Percentiles rank a stretch among this genome's conserved stretches.
Evolutionary conservation across 1,140 invertebrate genomes (phyloP).

Genomic region (Heliconius hermathena): DNA sequence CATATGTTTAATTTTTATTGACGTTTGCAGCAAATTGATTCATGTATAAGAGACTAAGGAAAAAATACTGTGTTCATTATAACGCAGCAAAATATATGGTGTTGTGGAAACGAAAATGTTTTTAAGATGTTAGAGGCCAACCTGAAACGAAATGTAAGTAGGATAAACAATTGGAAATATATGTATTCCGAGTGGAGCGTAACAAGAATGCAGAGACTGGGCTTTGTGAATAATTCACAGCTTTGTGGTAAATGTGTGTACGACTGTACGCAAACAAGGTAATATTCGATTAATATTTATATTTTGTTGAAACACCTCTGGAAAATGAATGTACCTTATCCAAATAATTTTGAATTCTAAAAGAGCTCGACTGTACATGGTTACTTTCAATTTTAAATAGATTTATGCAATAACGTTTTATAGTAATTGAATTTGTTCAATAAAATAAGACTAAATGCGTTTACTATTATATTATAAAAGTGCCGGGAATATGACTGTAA

Average conservation of each 20-base stretch:
- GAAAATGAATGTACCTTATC: background rate
- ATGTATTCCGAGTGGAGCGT: conserved; percentile 37
- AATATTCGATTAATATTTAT: conserved; percentile 76
- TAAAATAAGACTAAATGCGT: background rate
- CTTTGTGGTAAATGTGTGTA: conserved; percentile 62
- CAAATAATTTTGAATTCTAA: background rate
- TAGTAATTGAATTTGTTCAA: background rate
- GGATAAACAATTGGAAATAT: conserved; percentile 31
- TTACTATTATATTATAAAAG: background rate
- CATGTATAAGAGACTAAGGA: background rate
- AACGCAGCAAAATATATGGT: background rate
- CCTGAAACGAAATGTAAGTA: conserved; percentile 20
- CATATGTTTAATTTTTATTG: background rate
- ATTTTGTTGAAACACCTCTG: conserved; percentile 48
- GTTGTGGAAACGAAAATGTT: background rate
- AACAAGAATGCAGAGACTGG: conserved; percentile 39
- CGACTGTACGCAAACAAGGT: conserved; percentile 54
- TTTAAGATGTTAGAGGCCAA: conserved; percentile 7
- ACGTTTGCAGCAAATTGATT: background rate
- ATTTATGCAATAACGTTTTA: background rate
- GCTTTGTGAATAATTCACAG: conserved; percentile 70
- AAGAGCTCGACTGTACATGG: background rate
- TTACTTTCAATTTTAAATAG: background rate
- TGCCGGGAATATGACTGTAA: background rate
- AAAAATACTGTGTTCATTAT: background rate